Evolutionary conservation across 2,888 invertebrate species (phyloP), one percentile per base, ranked within the genome.

Genomic region (Platycheirus rosarum): DNA sequence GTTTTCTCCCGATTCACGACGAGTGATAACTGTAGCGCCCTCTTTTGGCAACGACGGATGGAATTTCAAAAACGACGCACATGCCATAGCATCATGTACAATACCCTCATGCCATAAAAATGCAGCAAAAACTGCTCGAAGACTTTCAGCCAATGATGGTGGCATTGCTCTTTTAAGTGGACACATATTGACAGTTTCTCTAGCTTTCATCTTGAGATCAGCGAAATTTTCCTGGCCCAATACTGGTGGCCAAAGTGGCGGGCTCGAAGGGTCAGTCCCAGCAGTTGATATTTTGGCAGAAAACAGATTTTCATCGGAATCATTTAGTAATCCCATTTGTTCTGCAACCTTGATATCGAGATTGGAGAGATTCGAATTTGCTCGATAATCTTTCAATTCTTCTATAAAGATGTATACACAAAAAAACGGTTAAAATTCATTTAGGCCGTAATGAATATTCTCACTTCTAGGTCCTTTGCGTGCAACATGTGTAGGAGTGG

Each of bases 61-160:
- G 88, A 98, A 98, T 91, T 98, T 98, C 7, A 99, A 92, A 89
- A 97, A 99, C 0, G 98, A 97, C 0, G 98, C 97, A 88, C 98
- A 98, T 0, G 98, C 98, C 95, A 99, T 98, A 5, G 98, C 98
- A 89, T 99, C 98, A 89, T 98, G 98, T 0, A 98, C 98, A 51
- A 98, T 95, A 11, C 98, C 94, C 91, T 98, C 98, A 88, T 99
- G 98, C 98, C 98, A 99, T 1, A 99, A 91, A 86, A 98, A 94
- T 0, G 98, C 97, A 0, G 98, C 98, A 90, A 99, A 99, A 4
- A 98, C 96, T 0, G 98, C 96, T n/a, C 99, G 92, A 18, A 98
- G 91, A 86, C 97, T 95, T 89, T 98, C 97, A 0, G 97, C 97
- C 63, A 97, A 95, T 0, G 97, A 96, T 0, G 98, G 97, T 85